Base-by-base conservation (phyloP, 2,888 invertebrate genomes). In the Octodonta nipae region DNA sequence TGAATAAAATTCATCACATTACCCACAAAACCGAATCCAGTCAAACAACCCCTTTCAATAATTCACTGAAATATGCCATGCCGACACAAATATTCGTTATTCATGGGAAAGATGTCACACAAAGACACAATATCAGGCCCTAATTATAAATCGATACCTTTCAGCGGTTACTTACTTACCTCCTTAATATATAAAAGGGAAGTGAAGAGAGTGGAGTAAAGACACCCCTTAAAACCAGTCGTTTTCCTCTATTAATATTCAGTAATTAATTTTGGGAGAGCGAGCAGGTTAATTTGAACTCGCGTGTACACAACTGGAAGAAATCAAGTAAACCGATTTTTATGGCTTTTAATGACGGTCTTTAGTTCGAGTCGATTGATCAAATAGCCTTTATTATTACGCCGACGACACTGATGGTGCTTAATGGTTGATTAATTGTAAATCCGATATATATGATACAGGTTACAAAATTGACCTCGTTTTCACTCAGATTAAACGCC, bases 181-280 rank as follows among this genome's bases (percentile, higher is more conserved):
- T 58, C 55, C 51, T 56, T 52, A 50, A 46, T 32, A 32, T 17
- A 52, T 52, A 54, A 53, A 46, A 52, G 51, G 49, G 49, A 30
- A 34, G 36, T n/a, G n/a, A n/a, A n/a, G n/a, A n/a, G n/a, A n/a
- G n/a, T n/a, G n/a, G n/a, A n/a, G n/a, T n/a, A n/a, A n/a, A n/a
- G n/a, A n/a, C n/a, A n/a, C n/a, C n/a, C n/a, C 28, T 54, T 51
- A 35, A 54, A 59, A 55, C 56, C 58, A 56, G 56, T 56, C 56
- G 56, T 58, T 60, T 57, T 55, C 55, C 54, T 52, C 54, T 57
- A 56, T 56, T 58, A 58, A 59, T 59, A 60, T 58, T 58, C 41
- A 55, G 58, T 58, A 58, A 60, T 60, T 60, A 60, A 59, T 60
- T 60, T 58, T 51, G 48, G 46, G 52, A 26, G 26, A 13, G 17